A percentile compares a stretch with the other conserved stretches of the same genome.
These are phyloP conservation scores for Calliphora vicina DNA, from an alignment of 1,140 invertebrate genomes.

Conservation along the genomic window DNA sequence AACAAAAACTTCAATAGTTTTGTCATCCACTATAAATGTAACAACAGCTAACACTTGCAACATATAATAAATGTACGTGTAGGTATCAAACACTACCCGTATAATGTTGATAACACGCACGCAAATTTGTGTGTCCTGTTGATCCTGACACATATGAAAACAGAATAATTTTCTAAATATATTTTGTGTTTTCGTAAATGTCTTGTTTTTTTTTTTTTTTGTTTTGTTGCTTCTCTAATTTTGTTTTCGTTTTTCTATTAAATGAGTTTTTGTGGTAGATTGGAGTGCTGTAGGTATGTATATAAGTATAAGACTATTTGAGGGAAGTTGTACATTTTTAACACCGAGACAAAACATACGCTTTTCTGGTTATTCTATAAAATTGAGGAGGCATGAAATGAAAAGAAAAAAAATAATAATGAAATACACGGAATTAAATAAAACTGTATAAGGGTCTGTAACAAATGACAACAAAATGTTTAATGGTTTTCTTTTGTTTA, in stretches of 20 bases:
- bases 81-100: neutral
- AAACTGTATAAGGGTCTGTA: neutral
- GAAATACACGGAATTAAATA: neutral
- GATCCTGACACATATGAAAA: conserved; percentile 32
- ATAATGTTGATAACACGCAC: conserved; percentile 26
- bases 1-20: too few species aligned
- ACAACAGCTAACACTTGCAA: too few species aligned
- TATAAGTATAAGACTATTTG: neutral
- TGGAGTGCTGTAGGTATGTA: neutral
- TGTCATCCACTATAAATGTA: too few species aligned
- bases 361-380: neutral
- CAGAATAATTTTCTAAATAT: neutral
- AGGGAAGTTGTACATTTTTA: neutral
- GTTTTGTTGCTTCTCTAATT: neutral
- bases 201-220: neutral
- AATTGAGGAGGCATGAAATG: neutral
- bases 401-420: neutral
- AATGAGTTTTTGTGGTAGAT: neutral
- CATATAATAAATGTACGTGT: too few species aligned
- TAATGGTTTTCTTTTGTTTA: neutral
- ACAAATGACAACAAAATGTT: conserved; percentile 10
- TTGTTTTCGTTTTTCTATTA: neutral
- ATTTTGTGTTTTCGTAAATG: neutral
- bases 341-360: neutral
- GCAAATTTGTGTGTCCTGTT: conserved; percentile 19